Conservation (phyloP, 2,888 invertebrate species). For the Pachydiplax longipennis region DNA sequence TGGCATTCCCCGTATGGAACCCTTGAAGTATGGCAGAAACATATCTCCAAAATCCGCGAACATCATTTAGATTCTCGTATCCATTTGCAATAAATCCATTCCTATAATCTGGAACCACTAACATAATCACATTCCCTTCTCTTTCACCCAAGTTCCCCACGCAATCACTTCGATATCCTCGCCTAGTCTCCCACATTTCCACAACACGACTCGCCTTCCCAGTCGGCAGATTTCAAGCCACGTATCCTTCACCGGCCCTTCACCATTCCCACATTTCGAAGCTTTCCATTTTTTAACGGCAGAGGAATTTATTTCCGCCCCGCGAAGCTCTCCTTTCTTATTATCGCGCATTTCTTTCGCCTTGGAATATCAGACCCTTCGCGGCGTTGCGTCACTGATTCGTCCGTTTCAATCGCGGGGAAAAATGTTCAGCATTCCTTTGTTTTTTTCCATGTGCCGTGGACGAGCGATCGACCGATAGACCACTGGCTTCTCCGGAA, state of each 20-base stretch:
- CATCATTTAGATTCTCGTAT: not conserved
- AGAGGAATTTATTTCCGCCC: not conserved
- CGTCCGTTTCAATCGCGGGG: not conserved
- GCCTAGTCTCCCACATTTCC: not conserved
- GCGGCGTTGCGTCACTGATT: not conserved
- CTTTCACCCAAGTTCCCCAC: not conserved
- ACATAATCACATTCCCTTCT: not conserved
- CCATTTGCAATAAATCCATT: not conserved
- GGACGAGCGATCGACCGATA: not conserved
- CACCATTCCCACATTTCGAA: not conserved
- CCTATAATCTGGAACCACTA: not conserved
- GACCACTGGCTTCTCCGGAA: not conserved
- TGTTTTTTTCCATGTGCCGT: not conserved
- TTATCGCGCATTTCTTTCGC: not conserved
- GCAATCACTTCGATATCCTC: not conserved
- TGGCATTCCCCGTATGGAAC: too few species aligned
- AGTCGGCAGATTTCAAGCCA: not conserved
- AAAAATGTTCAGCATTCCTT: not conserved
- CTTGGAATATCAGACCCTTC: not conserved
- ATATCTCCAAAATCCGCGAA: too few species aligned
- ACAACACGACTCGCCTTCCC: not conserved
- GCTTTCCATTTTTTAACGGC: not conserved
- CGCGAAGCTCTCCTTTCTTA: not conserved
- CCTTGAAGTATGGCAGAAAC: too few species aligned
- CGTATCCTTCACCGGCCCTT: slow-evolving; percentile 5